Evolutionary conservation across 1,140 invertebrate genomes (phyloP).

Genomic region (Penaeus chinensis): DNA sequence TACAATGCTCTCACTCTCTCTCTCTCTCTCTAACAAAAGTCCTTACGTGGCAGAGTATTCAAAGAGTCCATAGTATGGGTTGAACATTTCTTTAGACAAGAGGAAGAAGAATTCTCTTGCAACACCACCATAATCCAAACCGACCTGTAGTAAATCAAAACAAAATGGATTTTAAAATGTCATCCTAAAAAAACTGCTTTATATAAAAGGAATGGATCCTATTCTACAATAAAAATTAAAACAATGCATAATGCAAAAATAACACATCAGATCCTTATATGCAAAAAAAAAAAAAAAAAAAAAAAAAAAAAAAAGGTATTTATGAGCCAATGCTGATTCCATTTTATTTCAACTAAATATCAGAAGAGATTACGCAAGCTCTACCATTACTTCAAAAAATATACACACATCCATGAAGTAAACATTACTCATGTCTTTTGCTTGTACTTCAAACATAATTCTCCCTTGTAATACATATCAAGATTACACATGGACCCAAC

Average conservation of each 20-base stretch:
- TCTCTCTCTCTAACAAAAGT: no score
- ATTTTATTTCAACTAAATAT: no score
- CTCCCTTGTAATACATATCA: not conserved
- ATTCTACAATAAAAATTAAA: not conserved
- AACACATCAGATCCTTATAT: no score
- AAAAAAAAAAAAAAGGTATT: no score
- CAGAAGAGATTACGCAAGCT: no score
- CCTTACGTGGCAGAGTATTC: constrained; percentile 97
- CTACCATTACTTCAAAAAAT: no score
- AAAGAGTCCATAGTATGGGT: constrained; percentile 98
- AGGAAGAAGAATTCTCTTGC: constrained; percentile 99
- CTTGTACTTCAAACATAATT: no score
- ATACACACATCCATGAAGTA: not conserved
- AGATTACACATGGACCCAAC: not conserved
- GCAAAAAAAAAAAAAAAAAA: no score
- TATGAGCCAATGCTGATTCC: no score
- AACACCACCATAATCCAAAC: constrained; percentile 97
- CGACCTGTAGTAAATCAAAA: constrained; percentile 72
- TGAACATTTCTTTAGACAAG: constrained; percentile 99
- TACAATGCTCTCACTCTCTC: no score
- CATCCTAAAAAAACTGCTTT: not conserved
- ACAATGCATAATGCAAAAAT: not conserved
- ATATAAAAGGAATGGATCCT: not conserved
- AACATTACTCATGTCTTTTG: not conserved
- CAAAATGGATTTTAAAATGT: not conserved